These are phyloP conservation scores for Drosophila nebulosa DNA, from an alignment of 1,140 invertebrate species.

Conservation along the genomic window DNA sequence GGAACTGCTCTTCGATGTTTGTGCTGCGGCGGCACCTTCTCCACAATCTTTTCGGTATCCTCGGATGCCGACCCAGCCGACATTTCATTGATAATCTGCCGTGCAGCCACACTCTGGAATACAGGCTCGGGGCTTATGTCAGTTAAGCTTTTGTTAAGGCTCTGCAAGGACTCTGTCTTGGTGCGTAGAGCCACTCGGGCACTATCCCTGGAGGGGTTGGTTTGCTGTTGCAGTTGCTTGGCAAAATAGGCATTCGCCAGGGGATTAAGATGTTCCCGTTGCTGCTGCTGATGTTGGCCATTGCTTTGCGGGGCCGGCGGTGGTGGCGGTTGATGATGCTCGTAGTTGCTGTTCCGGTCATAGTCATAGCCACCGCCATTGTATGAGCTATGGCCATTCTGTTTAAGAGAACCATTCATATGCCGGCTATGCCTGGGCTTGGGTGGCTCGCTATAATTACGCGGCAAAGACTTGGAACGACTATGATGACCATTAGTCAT, in stretches of 20 bases:
- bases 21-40: conserved; percentile 79
- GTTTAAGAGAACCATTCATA: conserved; percentile 44
- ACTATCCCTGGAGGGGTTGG: conserved; percentile 61
- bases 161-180: conserved; percentile 80
- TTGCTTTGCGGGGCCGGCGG: conserved; percentile 58
- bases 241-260: conserved; percentile 78
- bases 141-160: conserved; percentile 78
- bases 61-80: conserved; percentile 82
- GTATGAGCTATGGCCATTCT: conserved; percentile 58
- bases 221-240: conserved; percentile 71
- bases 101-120: conserved; percentile 92
- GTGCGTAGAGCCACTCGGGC: conserved; percentile 65
- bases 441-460: conserved; percentile 70
- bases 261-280: conserved; percentile 70
- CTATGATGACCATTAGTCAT: conserved; percentile 64
- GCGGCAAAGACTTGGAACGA: conserved; percentile 72
- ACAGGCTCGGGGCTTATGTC: conserved; percentile 83
- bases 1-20: conserved; percentile 86
- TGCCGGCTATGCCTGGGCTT: conserved; percentile 57
- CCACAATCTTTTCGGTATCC: conserved; percentile 75
- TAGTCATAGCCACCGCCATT: conserved; percentile 57
- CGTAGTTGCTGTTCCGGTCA: conserved; percentile 76
- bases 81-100: conserved; percentile 92
- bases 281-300: conserved; percentile 50
- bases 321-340: conserved; percentile 63